phyloP scores from a whole-genome alignment of 2,113 vertebrate species.

The Fulica atra region DNA sequence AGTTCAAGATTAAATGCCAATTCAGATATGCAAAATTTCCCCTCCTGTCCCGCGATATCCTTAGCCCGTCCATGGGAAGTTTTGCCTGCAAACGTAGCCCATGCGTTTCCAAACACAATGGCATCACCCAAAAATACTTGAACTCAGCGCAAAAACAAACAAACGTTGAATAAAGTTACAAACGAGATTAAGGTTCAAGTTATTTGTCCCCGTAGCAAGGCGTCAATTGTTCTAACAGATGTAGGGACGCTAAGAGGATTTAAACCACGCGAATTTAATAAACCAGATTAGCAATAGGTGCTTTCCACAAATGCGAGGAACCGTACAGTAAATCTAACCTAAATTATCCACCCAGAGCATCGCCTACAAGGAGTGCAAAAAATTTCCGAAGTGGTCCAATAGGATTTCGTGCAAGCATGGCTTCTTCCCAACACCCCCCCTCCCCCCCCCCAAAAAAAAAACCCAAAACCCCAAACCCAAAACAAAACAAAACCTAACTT shows the following conservation, averaged over 20 bases:
- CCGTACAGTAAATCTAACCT: conserved; percentile 13
- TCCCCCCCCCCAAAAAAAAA: neutral
- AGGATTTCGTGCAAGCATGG: neutral
- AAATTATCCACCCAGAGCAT: neutral
- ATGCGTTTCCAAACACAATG: neutral
- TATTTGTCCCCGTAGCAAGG: conserved; percentile 81
- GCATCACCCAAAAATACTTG: conserved; percentile 69
- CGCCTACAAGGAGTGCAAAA: neutral
- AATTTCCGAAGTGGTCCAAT: neutral
- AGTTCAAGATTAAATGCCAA: neutral
- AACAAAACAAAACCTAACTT: neutral
- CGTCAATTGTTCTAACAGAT: conserved; percentile 82
- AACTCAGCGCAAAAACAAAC: conserved; percentile 67
- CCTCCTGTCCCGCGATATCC: neutral
- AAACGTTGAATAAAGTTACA: conserved; percentile 80
- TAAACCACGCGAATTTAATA: conserved; percentile 80
- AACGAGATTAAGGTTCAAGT: conserved; percentile 84
- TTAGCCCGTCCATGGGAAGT: neutral
- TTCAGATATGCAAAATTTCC: neutral
- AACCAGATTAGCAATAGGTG: conserved; percentile 70
- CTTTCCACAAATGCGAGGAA: conserved; percentile 55
- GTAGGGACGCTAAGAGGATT: conserved; percentile 87
- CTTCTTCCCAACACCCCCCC: neutral
- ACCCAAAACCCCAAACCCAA: too few relatives aligned
- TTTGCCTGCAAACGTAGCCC: neutral